Conservation (phyloP, 2,113 vertebrate species). For the Leuciscus idus region DNA sequence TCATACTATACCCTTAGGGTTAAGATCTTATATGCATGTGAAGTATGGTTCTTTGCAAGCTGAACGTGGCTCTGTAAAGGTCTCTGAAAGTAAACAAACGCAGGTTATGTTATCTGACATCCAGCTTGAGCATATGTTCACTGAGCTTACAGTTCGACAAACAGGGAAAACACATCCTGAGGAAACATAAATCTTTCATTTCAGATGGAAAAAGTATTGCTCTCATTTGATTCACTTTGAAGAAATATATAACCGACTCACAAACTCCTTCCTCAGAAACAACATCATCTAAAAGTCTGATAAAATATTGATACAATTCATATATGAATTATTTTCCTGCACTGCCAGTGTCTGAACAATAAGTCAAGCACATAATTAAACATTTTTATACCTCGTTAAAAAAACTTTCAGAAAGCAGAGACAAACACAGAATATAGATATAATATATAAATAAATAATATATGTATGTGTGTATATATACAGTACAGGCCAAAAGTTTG, state of each 20-base stretch:
- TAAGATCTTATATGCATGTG: background rate
- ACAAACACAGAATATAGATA: background rate
- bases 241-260: background rate
- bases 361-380: background rate
- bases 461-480: too few species aligned
- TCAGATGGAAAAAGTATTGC: background rate
- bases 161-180: background rate
- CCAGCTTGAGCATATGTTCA: too few species aligned
- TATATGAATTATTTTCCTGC: background rate
- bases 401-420: background rate
- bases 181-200: background rate
- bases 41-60: background rate
- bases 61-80: background rate
- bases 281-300: background rate
- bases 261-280: background rate
- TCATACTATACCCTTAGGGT: background rate
- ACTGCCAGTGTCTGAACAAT: background rate
- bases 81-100: background rate
- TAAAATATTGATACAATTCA: background rate
- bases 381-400: background rate
- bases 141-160: too few species aligned
- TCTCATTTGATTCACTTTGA: background rate
- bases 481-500: too few species aligned
- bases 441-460: too few species aligned
- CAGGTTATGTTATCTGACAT: background rate